Conservation (phyloP, 2,888 invertebrate species). For the Mesoligia furuncula region DNA sequence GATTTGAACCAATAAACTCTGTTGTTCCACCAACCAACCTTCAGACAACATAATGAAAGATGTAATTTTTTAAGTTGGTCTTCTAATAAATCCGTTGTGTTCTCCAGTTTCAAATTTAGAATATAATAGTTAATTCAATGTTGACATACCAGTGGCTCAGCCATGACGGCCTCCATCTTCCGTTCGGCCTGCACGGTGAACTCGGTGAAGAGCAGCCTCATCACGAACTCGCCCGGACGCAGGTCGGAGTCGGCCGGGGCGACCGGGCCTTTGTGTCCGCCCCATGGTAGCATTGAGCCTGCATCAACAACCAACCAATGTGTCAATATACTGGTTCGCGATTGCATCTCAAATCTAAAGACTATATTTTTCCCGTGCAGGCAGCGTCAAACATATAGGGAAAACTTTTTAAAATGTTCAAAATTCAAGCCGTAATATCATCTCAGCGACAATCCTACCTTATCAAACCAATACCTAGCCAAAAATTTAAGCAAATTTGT, state of each 20-base stretch:
- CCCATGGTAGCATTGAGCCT: slow-evolving; percentile 95
- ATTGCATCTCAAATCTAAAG: not conserved
- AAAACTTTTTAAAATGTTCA: not conserved
- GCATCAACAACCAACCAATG: slow-evolving; percentile 52
- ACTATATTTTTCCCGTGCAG: not conserved
- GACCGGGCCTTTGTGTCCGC: slow-evolving; percentile 93
- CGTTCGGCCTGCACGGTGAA: slow-evolving; percentile 98
- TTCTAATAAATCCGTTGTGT: not conserved
- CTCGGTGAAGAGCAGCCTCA: slow-evolving; percentile 98
- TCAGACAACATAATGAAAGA: not conserved
- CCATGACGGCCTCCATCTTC: slow-evolving; percentile 98
- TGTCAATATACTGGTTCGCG: not conserved
- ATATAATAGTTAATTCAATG: not conserved
- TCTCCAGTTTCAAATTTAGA: slow-evolving; percentile 1
- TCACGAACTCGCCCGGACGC: slow-evolving; percentile 98
- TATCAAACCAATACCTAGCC: not conserved
- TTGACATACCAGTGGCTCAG: slow-evolving; percentile 94
- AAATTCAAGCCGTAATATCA: not conserved
- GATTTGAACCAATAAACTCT: not conserved
- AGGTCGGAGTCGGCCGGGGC: slow-evolving; percentile 92
- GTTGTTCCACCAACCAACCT: not conserved
- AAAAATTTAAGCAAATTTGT: not conserved
- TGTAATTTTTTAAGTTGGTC: no score
- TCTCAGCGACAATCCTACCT: not conserved
- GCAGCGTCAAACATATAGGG: not conserved